Evolutionary conservation across 2,888 invertebrate species (phyloP).

Genomic region (Cosmopolites sordidus): DNA sequence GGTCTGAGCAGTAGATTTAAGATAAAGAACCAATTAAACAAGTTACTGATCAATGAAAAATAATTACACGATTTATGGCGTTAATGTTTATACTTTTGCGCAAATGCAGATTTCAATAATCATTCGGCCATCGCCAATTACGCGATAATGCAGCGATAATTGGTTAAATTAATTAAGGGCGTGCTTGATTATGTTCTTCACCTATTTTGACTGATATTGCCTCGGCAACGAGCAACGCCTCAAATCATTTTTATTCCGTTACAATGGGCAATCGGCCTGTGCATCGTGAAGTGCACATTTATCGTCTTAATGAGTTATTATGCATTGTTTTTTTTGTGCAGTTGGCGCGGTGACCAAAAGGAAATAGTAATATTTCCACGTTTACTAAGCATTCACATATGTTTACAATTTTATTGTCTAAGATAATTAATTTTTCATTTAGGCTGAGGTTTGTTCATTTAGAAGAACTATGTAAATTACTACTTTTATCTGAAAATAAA

Average conservation of each 20-base stretch:
- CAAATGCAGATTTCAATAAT: not conserved
- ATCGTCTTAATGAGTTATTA: not conserved
- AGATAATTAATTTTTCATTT: no score
- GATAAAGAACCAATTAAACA: not conserved
- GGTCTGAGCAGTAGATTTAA: no score
- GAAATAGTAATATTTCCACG: no score
- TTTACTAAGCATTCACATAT: no score
- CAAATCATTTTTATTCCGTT: conserved; percentile 4
- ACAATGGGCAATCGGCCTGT: conserved; percentile 9
- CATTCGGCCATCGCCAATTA: not conserved
- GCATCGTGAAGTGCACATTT: not conserved
- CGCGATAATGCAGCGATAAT: not conserved
- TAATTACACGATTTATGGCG: not conserved
- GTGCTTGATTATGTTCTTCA: conserved; percentile 10
- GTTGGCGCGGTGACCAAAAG: no score
- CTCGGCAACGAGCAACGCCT: conserved; percentile 9
- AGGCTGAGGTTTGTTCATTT: no score
- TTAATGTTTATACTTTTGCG: not conserved
- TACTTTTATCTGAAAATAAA: no score
- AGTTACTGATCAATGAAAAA: not conserved
- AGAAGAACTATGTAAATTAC: no score
- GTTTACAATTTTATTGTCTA: no score
- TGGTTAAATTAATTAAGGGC: conserved; percentile 7
- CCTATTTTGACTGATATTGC: conserved; percentile 7
- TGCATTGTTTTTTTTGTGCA: no score